Base-by-base conservation (phyloP, 2,888 invertebrate species). In the Drosophila planitibia region DNA sequence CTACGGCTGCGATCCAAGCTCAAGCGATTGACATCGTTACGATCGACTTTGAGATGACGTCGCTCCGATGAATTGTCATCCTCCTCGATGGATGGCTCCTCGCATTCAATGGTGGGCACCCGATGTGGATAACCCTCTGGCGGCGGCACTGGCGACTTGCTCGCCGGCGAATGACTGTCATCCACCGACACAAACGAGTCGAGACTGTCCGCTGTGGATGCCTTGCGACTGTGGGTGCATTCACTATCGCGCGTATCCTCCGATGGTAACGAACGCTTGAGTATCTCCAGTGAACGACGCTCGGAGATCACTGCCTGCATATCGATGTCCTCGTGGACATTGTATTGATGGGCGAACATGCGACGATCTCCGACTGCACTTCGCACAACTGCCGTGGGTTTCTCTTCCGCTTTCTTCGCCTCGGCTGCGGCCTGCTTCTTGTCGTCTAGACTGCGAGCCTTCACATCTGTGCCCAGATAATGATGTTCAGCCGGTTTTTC, bases 381-480 rank as follows among this genome's bases (percentile, higher is more conserved):
- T 22, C 93, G 86, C 6, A 76, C 62, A 37, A 70, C 49, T 12
- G 82, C 55, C 0, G 71, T 55, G 1, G 90, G 82, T 89, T 95
- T 94, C 62, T 93, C 94, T 44, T 94, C 94, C 4, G 82, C 76
- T 68, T 94, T 94, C 53, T 92, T 92, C 54, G 66, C 91, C 52
- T 90, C 91, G 4, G 79, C 47, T 6, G 82, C 94, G 5, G 82
- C 76, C 68, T 94, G 94, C 53, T 92, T 91, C 83, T 96, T 95
- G 81, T 95, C 94, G 87, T 96, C 96, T 25, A 96, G 94, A 82
- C 96, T 96, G 89, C 96, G 95, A 0, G 96, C 95, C 90, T 96
- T 96, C 0, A 96, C 94, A 91, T 96, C 96, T 0, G 94, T 92
- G 33, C 94, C 95, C 1, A 95, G 93, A 47, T 95, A 94, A 78